Percentiles rank a stretch among this genome's conserved stretches.
These are phyloP conservation scores for Apamea sordens DNA, from an alignment of 2,888 invertebrate genomes.

Conservation along the genomic window DNA sequence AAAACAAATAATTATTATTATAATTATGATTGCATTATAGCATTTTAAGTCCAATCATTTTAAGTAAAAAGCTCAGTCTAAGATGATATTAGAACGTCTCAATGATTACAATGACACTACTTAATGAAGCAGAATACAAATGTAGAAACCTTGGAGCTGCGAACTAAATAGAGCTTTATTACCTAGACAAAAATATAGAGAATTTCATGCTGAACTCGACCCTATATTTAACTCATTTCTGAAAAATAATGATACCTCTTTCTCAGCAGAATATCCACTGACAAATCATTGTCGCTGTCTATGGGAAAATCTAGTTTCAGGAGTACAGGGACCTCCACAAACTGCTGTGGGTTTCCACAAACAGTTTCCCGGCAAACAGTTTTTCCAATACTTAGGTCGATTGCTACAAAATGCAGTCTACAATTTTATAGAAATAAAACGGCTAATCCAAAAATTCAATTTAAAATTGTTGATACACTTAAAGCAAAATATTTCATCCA, in stretches of 20 bases:
- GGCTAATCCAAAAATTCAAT: slow-evolving; percentile 19
- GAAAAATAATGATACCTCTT: not conserved
- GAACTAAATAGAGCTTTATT: not conserved
- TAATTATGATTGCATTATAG: too few species aligned
- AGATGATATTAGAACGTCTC: not conserved
- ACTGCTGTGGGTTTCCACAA: too few species aligned
- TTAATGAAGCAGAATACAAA: slow-evolving; percentile 7
- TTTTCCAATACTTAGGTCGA: too few species aligned
- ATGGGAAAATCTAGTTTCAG: not conserved
- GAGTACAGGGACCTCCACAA: not conserved
- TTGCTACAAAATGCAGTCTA: not conserved
- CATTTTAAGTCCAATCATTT: slow-evolving; percentile 19
- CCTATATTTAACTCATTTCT: not conserved
- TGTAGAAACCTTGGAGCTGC: not conserved
- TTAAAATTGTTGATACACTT: slow-evolving; percentile 12
- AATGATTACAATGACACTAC: not conserved
- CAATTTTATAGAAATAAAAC: not conserved
- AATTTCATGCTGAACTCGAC: not conserved
- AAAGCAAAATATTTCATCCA: slow-evolving; percentile 45
- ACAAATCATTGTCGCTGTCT: not conserved
- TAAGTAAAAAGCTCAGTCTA: not conserved
- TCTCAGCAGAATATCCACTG: not conserved
- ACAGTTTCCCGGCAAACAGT: not conserved
- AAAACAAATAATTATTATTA: too few species aligned
- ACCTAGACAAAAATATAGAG: not conserved